Evolutionary conservation across 2,797 vertebrate species (phyloP), one percentile per base, ranked within the genome.

Genomic region (Antrozous pallidus): DNA sequence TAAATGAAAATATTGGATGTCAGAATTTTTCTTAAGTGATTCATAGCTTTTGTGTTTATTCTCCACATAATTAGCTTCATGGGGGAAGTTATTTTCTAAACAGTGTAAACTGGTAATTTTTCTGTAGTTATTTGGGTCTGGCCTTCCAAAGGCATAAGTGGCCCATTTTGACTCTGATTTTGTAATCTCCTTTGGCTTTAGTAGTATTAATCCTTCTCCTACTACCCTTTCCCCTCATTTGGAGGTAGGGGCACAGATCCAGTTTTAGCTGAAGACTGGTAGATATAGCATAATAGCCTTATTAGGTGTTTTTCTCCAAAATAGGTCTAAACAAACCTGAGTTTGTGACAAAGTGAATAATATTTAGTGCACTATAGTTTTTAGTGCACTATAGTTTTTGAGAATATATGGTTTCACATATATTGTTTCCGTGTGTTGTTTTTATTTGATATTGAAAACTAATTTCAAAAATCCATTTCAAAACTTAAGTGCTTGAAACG

Each of bases 391-490:
- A 49, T 42, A 77, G 56, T 56, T 95, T 95, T 84, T 61, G 90
- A 94, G 45, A 90, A 22, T 79, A 47, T 94, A n/a, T 86, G 69
- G 61, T 88, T 96, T 94, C 80, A 83, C 45, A 79, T 88, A 77
- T 28, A 49, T 88, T 82, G 36, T 90, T 90, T 90, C n/a, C 36
- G 28, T 88, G 75, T 74, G 28, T 82, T 85, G 49, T 89, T 96
- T 94, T 84, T 51, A n/a, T 79, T 65, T 94, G 51, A 40, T 82
- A 38, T 49, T 94, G 69, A 93, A 90, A 96, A 87, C 38, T 54
- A 81, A 75, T 93, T 93, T 96, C 51, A 84, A 73, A 96, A 88
- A 93, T 88, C 33, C 71, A 74, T 90, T 96, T 96, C 47, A 96
- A 94, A 95, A 82, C 75, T 80, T 65, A 88, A 94, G 74, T 88